Evolutionary conservation across 2,797 vertebrate species (phyloP).

Genomic region (Anguilla anguilla): DNA sequence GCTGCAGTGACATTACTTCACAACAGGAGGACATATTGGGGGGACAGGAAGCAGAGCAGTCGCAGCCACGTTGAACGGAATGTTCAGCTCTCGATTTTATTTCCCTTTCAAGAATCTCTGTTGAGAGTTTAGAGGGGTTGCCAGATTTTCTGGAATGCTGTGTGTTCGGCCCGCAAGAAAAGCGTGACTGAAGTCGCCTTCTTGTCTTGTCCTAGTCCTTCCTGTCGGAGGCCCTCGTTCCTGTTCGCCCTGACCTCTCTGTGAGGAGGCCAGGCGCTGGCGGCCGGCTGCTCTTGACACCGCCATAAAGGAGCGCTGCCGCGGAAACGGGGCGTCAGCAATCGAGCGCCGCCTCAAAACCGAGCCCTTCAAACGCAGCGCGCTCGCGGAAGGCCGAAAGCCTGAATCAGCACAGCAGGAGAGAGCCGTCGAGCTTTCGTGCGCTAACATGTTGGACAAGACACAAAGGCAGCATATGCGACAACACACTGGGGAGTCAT

Average conservation of each 20-base stretch:
- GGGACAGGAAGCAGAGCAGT: background rate
- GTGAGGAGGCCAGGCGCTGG: background rate
- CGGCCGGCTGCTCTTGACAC: slow-evolving; percentile 53
- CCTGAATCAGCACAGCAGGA: slow-evolving; percentile 26
- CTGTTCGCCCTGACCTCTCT: slow-evolving; percentile 31
- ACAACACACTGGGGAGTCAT: slow-evolving; percentile 16
- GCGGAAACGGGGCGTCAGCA: background rate
- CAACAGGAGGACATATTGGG: background rate
- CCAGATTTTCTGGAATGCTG: slow-evolving; percentile 35
- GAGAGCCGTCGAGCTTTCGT: slow-evolving; percentile 24
- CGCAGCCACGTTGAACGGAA: background rate
- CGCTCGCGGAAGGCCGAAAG: slow-evolving; percentile 22
- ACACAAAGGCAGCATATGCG: too few species aligned
- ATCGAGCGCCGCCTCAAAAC: background rate
- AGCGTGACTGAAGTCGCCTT: slow-evolving; percentile 33
- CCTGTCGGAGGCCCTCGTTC: slow-evolving; percentile 50
- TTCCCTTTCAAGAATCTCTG: background rate
- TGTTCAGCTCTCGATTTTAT: background rate
- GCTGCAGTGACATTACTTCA: background rate
- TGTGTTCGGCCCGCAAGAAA: slow-evolving; percentile 47
- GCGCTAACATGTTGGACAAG: slow-evolving; percentile 32
- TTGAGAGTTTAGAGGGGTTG: background rate
- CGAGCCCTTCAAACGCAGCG: slow-evolving; percentile 38
- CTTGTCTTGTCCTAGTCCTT: slow-evolving; percentile 41
- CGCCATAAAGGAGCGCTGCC: slow-evolving; percentile 6